Percentiles rank a stretch among this genome's conserved stretches.
Conservation (phyloP, 1,140 invertebrate species). For the Megalopta genalis region DNA sequence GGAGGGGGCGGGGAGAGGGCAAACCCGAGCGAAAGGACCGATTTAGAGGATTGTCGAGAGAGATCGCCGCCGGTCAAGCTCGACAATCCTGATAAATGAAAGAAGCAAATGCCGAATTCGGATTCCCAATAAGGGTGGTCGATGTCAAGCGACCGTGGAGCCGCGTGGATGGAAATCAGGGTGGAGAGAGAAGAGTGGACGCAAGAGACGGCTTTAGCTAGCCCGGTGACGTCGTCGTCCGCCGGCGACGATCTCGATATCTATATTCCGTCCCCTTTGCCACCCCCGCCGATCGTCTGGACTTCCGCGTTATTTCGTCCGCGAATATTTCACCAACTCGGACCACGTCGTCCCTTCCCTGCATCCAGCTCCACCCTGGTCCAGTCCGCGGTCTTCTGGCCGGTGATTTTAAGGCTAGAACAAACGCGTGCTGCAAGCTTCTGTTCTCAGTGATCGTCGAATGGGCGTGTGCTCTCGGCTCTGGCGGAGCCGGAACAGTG, state of each 20-base stretch:
- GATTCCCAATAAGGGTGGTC: slow-evolving; percentile 55
- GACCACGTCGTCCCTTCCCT: not conserved
- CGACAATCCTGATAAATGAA: slow-evolving; percentile 76
- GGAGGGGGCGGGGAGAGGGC: not conserved
- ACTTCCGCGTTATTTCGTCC: slow-evolving; percentile 34
- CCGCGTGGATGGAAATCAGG: slow-evolving; percentile 44
- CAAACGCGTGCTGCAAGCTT: too few species aligned
- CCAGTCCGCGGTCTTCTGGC: too few species aligned
- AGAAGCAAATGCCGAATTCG: slow-evolving; percentile 69
- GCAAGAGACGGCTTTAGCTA: slow-evolving; percentile 39
- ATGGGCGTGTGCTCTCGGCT: too few species aligned
- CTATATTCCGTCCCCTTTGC: slow-evolving; percentile 27
- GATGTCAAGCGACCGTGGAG: slow-evolving; percentile 43
- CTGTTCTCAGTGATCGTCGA: too few species aligned
- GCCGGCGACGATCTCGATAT: slow-evolving; percentile 29
- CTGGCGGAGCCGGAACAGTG: too few species aligned
- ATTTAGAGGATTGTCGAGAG: slow-evolving; percentile 48
- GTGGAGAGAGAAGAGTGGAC: slow-evolving; percentile 44
- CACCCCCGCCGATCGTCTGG: not conserved
- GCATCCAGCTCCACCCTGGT: not conserved
- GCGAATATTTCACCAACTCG: slow-evolving; percentile 30
- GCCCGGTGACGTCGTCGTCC: slow-evolving; percentile 36
- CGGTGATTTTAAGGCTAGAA: too few species aligned
- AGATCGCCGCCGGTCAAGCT: slow-evolving; percentile 59
- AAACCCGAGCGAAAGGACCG: slow-evolving; percentile 28